Percentiles rank a stretch among this genome's conserved stretches.
Conservation (phyloP, 2,113 vertebrate genomes). For the Urocitellus parryii region DNA sequence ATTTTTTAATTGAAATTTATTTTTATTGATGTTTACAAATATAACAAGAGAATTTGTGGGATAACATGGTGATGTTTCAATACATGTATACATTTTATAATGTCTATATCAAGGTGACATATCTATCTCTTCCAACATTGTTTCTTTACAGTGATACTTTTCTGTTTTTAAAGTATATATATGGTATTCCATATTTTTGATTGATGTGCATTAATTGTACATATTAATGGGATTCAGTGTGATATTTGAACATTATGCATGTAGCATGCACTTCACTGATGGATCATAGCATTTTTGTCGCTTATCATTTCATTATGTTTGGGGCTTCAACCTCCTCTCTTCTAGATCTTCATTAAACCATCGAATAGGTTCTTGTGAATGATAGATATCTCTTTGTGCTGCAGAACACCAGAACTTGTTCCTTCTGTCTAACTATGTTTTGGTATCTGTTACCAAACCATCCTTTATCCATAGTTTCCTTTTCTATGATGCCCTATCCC, state of each 20-base stretch:
- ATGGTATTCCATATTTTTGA: neutral
- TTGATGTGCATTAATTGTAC: neutral
- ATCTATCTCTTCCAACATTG: neutral
- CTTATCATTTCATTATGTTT: neutral
- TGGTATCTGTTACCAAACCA: neutral
- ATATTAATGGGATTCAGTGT: neutral
- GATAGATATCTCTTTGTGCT: neutral
- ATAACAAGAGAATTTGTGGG: neutral
- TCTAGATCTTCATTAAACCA: neutral
- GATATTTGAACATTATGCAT: neutral
- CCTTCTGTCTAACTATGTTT: too few relatives aligned
- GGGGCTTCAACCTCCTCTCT: neutral
- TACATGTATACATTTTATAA: neutral
- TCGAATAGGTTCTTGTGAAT: accelerated
- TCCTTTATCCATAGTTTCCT: neutral
- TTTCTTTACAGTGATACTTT: neutral
- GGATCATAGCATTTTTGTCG: neutral
- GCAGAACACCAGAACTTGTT: neutral
- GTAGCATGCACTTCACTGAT: too few relatives aligned
- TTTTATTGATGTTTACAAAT: neutral
- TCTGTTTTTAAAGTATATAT: neutral
- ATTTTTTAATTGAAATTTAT: neutral
- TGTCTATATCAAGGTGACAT: neutral
- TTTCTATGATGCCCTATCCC: neutral
- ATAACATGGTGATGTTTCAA: too few relatives aligned